These are phyloP conservation scores for Lepidonotus clava DNA, from an alignment of 2,888 invertebrate species.

Conservation along the genomic window DNA sequence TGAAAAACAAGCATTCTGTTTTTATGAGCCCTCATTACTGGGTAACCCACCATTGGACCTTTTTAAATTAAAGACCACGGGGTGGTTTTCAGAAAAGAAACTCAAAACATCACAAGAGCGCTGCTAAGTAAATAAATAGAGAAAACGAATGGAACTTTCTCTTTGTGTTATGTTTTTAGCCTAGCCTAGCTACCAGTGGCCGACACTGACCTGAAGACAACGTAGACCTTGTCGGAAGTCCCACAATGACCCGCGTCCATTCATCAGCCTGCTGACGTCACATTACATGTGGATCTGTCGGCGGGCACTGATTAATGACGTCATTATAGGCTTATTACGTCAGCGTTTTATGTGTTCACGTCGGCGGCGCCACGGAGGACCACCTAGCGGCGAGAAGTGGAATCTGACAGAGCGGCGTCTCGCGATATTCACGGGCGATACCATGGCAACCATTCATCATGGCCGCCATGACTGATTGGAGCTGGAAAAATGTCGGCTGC, in stretches of 20 bases:
- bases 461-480: conserved; percentile 19
- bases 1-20: too few species aligned
- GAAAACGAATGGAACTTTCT: too few species aligned
- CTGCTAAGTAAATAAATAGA: too few species aligned
- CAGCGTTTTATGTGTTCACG: conserved; percentile 1
- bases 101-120: too few species aligned
- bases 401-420: conserved; percentile 2
- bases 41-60: too few species aligned
- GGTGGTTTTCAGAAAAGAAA: too few species aligned
- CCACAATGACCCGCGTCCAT: background rate
- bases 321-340: conserved; percentile 28
- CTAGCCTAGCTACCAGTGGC: too few species aligned
- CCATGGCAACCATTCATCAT: conserved; percentile 13
- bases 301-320: background rate
- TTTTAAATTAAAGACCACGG: too few species aligned
- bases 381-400: conserved; percentile 13
- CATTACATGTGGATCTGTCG: conserved; percentile 19
- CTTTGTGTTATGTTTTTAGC: too few species aligned
- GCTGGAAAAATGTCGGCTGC: background rate
- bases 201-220: background rate
- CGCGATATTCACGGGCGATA: background rate
- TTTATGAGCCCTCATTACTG: too few species aligned
- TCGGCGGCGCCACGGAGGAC: too few species aligned
- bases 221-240: background rate
- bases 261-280: background rate